phyloP scores from a whole-genome alignment of 2,797 vertebrate genomes.

The Labeo calbasu region DNA sequence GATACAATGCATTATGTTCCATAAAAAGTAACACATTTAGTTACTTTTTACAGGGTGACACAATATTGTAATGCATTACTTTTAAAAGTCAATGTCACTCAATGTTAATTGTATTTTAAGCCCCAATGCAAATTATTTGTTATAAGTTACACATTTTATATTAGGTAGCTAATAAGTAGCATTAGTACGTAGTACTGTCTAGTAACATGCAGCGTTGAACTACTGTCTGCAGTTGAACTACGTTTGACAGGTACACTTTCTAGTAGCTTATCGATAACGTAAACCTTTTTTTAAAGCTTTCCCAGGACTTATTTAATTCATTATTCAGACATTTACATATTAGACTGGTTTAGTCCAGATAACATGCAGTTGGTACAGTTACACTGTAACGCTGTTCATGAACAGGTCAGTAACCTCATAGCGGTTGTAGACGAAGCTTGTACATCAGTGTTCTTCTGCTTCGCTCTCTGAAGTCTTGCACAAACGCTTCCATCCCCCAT shows the following conservation, averaged over 20 bases:
- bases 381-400: background rate
- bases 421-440: background rate
- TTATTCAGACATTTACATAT: background rate
- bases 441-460: background rate
- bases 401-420: background rate
- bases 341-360: background rate
- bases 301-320: too few species aligned
- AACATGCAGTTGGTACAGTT: background rate
- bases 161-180: background rate
- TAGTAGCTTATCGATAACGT: background rate
- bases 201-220: background rate
- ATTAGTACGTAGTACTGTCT: background rate
- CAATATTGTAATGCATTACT: background rate
- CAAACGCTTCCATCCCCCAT: slow-evolving; percentile 70
- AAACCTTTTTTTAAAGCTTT: background rate
- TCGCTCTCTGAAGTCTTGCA: slow-evolving; percentile 64
- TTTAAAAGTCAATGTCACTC: background rate
- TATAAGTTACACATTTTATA: background rate
- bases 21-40: background rate
- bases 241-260: background rate
- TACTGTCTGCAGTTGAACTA: background rate
- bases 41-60: background rate
- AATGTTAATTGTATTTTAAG: too few species aligned
- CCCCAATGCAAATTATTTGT: background rate
- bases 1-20: background rate